Percentiles rank a stretch among this genome's conserved stretches.
phyloP scores from a whole-genome alignment of 2,113 vertebrate genomes.

The Otis tarda region DNA sequence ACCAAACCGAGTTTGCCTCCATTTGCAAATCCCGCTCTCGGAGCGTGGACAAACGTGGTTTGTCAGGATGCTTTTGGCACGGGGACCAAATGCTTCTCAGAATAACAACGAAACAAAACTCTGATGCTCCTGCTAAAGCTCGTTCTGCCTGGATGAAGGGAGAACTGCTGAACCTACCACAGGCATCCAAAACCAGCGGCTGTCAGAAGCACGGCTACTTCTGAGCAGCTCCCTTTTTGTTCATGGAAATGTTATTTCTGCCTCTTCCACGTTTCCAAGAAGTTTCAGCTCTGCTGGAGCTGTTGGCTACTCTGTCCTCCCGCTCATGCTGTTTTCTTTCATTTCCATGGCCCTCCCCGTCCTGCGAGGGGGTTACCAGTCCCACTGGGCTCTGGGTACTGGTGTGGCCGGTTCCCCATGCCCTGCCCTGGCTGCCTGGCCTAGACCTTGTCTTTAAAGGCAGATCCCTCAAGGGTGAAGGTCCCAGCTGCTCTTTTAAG shows the following conservation, averaged over 20 bases:
- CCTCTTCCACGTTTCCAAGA: not conserved
- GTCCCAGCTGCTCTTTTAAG: not conserved
- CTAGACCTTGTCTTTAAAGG: not conserved
- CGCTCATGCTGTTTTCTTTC: not conserved
- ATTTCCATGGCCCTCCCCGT: not conserved
- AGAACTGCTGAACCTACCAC: not conserved
- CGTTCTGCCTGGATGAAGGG: not conserved
- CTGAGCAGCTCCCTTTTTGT: not conserved
- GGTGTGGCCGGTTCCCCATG: not conserved
- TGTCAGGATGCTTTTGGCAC: not conserved
- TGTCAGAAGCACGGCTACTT: not conserved
- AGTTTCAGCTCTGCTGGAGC: not conserved
- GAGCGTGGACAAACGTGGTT: accelerated
- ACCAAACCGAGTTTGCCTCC: not conserved
- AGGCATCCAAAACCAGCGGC: not conserved
- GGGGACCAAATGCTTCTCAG: not conserved
- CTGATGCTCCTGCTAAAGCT: not conserved
- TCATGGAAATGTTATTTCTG: not conserved
- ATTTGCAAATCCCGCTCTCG: not conserved
- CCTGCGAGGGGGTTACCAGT: not conserved
- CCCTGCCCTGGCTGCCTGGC: not conserved
- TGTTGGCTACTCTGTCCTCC: not conserved
- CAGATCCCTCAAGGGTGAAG: not conserved
- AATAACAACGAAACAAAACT: not conserved
- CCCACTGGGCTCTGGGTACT: not conserved